Evolutionary conservation across 30 jellyfish, hydroid and myxozoan species (phyloP), one percentile per base, ranked within the genome.

Genomic region (Cassiopea xamachana): DNA sequence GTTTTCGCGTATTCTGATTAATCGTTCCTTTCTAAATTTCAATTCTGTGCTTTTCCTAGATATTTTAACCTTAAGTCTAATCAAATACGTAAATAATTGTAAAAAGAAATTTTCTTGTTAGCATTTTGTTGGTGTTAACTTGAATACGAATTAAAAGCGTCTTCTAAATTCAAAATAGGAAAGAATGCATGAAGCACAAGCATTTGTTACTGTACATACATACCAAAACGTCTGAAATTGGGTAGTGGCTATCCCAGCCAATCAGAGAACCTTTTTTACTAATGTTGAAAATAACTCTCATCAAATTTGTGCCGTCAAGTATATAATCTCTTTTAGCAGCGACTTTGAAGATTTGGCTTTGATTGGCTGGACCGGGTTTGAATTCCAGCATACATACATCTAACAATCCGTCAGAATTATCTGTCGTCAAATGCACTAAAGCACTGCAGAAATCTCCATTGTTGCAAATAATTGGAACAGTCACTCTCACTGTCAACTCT

Each of bases 271-370:
- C 64, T 55, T 55, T 6, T 55, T 10, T 10, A 55, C 64, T 55
- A 55, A 55, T 55, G 64, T 55, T 55, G 64, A 55, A 55, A 55
- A 55, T 55, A 55, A 55, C 10, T 55, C 64, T 55, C 64, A 55
- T 48, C n/a, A 46, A 64, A 64, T 61, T 79, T 58, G 70, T 87
- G 68, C 94, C 94, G 48, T 87, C 94, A 68, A 60, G 51, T 17
- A 87, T 46, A 47, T 75, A 87, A 78, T 87, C 94, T 75, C 94
- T 19, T 60, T 87, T 87, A 7, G 94, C 94, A 1, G 75, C 80
- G n/a, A 87, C 83, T 45, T 87, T 88, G 58, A 87, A 45, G n/a
- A 47, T 72, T 61, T 87, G 73, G 45, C 76, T 62, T 67, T 87
- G 94, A 64, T 68, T 67, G 50, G 83, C 89, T n/a, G 76, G 89